These are phyloP conservation scores for Heliconius erato DNA, from an alignment of 2,888 invertebrate species.

Conservation along the genomic window DNA sequence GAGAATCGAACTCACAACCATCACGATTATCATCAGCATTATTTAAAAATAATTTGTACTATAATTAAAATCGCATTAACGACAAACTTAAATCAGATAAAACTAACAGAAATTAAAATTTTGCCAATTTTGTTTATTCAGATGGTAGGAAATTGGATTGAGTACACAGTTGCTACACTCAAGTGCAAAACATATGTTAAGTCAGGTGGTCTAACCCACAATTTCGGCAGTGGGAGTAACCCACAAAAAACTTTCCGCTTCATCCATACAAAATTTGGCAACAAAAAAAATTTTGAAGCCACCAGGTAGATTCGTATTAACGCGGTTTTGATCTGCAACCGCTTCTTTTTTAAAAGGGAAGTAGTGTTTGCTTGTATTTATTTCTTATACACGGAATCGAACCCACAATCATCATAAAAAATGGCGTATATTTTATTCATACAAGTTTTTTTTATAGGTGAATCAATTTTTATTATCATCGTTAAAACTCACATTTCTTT, in stretches of 20 bases:
- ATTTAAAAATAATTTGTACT: not conserved
- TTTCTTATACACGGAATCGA: not conserved
- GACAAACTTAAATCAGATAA: conserved; percentile 16
- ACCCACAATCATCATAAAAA: not conserved
- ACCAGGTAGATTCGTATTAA: not conserved
- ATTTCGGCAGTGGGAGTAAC: conserved; percentile 5
- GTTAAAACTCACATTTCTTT: conserved; percentile 53
- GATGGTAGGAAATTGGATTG: conserved; percentile 55
- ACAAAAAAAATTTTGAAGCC: not conserved
- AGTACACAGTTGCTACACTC: conserved; percentile 55
- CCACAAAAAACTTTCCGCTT: conserved; percentile 13
- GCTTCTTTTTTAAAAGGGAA: not conserved
- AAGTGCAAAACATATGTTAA: conserved; percentile 56
- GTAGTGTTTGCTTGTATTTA: not conserved
- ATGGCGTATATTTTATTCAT: not conserved
- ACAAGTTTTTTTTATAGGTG: not conserved
- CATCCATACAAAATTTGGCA: not conserved
- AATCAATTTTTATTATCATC: conserved; percentile 43
- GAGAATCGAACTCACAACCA: not conserved
- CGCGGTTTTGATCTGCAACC: not conserved
- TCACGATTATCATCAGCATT: not conserved
- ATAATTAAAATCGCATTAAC: conserved; percentile 32
- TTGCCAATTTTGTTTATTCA: conserved; percentile 55
- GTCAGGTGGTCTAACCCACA: conserved; percentile 58
- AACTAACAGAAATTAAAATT: conserved; percentile 43